Conservation (phyloP, 2,113 vertebrate species). For the Monopterus albus region DNA sequence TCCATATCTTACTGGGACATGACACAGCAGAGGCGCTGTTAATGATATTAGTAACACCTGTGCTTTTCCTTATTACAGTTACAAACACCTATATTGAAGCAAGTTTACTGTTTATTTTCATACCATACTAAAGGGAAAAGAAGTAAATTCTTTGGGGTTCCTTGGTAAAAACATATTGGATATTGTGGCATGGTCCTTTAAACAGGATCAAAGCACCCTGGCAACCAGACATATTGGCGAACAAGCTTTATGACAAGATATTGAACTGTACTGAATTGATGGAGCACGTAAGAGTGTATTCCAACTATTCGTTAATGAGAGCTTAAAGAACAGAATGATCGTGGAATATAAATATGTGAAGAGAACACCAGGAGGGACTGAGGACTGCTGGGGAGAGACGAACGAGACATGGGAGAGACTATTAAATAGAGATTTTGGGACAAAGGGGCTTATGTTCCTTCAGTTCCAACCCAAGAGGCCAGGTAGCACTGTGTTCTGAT, state of each 20-base stretch:
- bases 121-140: neutral
- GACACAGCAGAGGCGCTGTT: no score
- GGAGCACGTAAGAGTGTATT: slow-evolving; percentile 12
- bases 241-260: slow-evolving; percentile 15
- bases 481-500: slow-evolving; percentile 6
- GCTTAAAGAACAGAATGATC: slow-evolving; percentile 30
- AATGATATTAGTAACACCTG: neutral
- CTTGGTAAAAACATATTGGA: no score
- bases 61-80: neutral
- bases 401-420: slow-evolving; percentile 27
- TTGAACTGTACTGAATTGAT: slow-evolving; percentile 15
- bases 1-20: no score
- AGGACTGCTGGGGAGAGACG: slow-evolving; percentile 9
- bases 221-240: slow-evolving; percentile 18
- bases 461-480: slow-evolving; percentile 1
- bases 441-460: slow-evolving; percentile 45
- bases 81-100: no score
- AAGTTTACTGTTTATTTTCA: neutral
- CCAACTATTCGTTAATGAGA: slow-evolving; percentile 28
- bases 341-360: slow-evolving; percentile 33
- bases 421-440: slow-evolving; percentile 38
- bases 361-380: neutral
- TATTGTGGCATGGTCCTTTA: no score
- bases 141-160: no score
- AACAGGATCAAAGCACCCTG: neutral